Percentiles rank a stretch among this genome's conserved stretches.
These are phyloP conservation scores for Rhadina sibilatrix DNA, from an alignment of 2,113 vertebrate genomes.

Conservation along the genomic window DNA sequence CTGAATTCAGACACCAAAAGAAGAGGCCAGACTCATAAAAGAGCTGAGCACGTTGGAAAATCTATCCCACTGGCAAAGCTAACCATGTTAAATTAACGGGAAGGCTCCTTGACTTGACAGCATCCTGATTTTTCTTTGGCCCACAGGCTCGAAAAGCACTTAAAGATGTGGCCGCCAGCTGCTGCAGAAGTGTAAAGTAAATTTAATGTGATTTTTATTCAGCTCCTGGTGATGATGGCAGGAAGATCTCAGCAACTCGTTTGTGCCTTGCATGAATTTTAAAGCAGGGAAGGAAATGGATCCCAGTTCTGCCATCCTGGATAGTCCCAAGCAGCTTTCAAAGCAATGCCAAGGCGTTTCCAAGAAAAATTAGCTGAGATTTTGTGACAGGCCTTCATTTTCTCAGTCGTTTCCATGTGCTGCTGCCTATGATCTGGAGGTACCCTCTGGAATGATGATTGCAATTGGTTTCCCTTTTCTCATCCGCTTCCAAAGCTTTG, in stretches of 20 bases:
- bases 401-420: not conserved
- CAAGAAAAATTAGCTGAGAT: not conserved
- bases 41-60: not conserved
- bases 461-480: not conserved
- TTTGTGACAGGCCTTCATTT: not conserved
- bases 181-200: not conserved
- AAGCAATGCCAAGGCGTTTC: not conserved
- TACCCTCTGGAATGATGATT: conserved; percentile 5
- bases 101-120: conserved; percentile 5
- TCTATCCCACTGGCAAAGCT: not conserved
- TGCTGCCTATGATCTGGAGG: not conserved
- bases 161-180: not conserved
- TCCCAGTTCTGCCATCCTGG: not conserved
- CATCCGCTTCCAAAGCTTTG: conserved; percentile 24
- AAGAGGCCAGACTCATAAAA: not conserved
- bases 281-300: not conserved
- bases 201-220: conserved; percentile 14
- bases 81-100: not conserved
- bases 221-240: not conserved
- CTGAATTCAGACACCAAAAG: not conserved
- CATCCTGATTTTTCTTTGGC: not conserved
- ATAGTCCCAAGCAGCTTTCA: not conserved
- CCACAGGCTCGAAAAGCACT: not conserved
- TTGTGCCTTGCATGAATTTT: not conserved
- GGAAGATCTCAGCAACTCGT: not conserved